phyloP scores from a whole-genome alignment of 2,113 vertebrate genomes.

The Prinia subflava region DNA sequence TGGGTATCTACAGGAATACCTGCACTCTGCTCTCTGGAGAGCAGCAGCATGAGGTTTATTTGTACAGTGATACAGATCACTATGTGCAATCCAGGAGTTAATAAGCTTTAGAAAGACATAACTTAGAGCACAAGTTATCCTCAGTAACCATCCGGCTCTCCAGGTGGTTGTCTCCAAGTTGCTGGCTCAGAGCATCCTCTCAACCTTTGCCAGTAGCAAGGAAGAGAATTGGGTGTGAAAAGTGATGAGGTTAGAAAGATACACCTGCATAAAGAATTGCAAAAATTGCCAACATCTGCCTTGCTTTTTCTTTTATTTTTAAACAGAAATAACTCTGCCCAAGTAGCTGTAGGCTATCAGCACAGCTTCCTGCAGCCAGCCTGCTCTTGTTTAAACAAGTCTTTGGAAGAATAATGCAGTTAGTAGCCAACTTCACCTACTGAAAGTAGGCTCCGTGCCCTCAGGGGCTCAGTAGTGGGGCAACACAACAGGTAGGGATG shows the following conservation, averaged over 20 bases:
- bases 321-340: neutral
- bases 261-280: neutral
- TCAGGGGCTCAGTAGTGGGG: neutral
- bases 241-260: neutral
- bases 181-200: neutral
- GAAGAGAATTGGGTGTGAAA: neutral
- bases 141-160: neutral
- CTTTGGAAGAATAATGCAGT: neutral
- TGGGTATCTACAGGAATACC: neutral
- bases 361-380: neutral
- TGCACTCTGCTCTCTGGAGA: neutral
- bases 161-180: neutral
- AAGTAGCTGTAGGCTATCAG: neutral
- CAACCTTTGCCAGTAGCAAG: fast-evolving
- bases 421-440: neutral
- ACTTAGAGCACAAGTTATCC: neutral
- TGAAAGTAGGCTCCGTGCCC: neutral
- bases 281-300: neutral
- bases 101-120: neutral
- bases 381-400: neutral
- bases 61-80: neutral
- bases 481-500: neutral
- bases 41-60: neutral
- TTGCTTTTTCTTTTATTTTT: neutral
- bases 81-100: neutral